These are phyloP conservation scores for Centrocercus urophasianus DNA, from an alignment of 2,113 vertebrate species.

Conservation along the genomic window DNA sequence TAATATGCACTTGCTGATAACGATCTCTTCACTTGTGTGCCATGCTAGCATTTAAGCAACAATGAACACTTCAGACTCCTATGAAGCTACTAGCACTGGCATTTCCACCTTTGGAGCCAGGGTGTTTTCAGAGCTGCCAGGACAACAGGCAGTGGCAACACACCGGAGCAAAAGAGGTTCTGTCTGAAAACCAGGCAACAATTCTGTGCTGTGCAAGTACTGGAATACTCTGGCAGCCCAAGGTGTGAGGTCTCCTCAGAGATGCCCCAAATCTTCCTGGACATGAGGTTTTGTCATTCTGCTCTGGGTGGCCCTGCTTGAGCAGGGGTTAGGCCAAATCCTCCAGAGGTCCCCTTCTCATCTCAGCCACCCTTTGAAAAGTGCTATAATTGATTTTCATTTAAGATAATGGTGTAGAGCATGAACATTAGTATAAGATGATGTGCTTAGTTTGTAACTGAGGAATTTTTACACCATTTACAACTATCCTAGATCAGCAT, in stretches of 20 bases:
- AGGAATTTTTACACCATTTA: neutral
- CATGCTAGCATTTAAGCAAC: rapidly evolving
- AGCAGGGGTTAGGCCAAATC: rapidly evolving
- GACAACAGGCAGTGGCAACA: neutral
- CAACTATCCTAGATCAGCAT: neutral
- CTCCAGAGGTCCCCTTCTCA: neutral
- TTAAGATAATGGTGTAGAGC: neutral
- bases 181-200: neutral
- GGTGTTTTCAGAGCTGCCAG: neutral
- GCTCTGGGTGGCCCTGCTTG: neutral
- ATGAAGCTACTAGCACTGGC: neutral
- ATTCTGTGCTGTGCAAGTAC: neutral
- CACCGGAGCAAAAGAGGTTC: neutral
- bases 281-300: rapidly evolving
- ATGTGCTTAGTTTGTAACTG: neutral
- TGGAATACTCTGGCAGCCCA: rapidly evolving
- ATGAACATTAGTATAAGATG: neutral
- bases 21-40: rapidly evolving
- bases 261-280: neutral
- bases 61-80: neutral
- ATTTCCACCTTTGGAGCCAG: neutral
- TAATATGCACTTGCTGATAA: neutral
- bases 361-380: neutral
- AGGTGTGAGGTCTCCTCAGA: neutral
- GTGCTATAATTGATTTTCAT: neutral